These are phyloP conservation scores for Drosophila formosana DNA, from an alignment of 2,888 invertebrate species.

Conservation along the genomic window DNA sequence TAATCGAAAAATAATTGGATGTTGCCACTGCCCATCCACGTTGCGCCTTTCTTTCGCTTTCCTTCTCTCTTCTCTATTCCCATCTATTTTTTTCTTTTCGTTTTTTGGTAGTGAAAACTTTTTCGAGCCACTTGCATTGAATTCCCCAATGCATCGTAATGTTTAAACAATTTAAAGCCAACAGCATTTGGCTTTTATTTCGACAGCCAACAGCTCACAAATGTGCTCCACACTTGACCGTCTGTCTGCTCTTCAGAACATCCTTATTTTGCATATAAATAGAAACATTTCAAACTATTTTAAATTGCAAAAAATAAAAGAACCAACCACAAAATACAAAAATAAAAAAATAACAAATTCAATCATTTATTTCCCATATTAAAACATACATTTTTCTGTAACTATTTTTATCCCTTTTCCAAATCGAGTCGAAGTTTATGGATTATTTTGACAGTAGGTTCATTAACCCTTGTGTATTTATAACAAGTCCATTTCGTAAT, in stretches of 20 bases:
- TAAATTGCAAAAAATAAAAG: neutral
- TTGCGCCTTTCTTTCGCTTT: slow-evolving; percentile 51
- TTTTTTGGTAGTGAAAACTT: slow-evolving; percentile 54
- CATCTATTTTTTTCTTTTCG: slow-evolving; percentile 35
- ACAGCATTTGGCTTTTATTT: slow-evolving; percentile 68
- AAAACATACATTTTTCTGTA: neutral
- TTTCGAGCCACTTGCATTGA: slow-evolving; percentile 68
- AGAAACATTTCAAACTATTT: neutral
- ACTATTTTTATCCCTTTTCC: neutral
- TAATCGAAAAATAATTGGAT: slow-evolving; percentile 85
- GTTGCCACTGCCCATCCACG: slow-evolving; percentile 58
- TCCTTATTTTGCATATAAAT: slow-evolving; percentile 18
- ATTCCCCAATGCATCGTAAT: slow-evolving; percentile 84
- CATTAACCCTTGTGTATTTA: neutral
- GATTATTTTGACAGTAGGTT: neutral
- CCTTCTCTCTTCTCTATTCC: slow-evolving; percentile 38
- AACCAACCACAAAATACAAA: neutral
- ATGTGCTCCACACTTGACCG: slow-evolving; percentile 17
- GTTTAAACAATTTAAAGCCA: slow-evolving; percentile 79
- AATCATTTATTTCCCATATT: neutral
- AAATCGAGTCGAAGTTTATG: neutral
- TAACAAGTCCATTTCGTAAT: slow-evolving; percentile 12
- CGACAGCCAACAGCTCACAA: slow-evolving; percentile 70
- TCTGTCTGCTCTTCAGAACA: neutral
- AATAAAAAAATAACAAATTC: too few relatives aligned